These are phyloP conservation scores for Drosophila tani DNA, from an alignment of 1,140 invertebrate species.

Conservation along the genomic window DNA sequence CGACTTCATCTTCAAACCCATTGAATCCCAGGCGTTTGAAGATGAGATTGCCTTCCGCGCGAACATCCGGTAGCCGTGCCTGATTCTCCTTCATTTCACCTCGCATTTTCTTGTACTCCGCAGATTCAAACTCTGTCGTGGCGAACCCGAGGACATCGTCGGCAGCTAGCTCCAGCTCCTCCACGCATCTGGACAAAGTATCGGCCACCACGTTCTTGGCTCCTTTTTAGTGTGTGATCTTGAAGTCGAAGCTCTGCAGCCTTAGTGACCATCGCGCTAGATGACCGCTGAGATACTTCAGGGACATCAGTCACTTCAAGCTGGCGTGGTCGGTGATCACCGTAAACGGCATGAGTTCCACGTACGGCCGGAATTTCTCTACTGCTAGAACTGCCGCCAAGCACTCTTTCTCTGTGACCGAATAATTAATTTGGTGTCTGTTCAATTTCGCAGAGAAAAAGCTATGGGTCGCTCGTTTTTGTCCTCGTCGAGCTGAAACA, in stretches of 20 bases:
- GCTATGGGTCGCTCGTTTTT: neutral
- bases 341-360: conserved; percentile 8
- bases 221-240: conserved; percentile 1
- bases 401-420: conserved; percentile 14
- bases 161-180: neutral
- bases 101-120: neutral
- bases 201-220: conserved; percentile 7
- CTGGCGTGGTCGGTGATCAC: conserved; percentile 6
- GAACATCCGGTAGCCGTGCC: neutral
- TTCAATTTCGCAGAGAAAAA: no score
- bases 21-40: neutral
- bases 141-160: neutral
- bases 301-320: conserved; percentile 3
- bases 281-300: neutral
- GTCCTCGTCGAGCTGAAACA: no score
- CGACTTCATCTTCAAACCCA: neutral
- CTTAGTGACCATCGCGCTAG: neutral
- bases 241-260: neutral
- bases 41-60: neutral
- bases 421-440: neutral
- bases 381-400: neutral
- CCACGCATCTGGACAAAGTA: conserved; percentile 3
- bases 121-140: neutral
- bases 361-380: neutral
- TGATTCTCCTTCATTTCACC: neutral